Conservation (phyloP, 2,113 vertebrate species). For the Sinocyclocheilus anshuiensis region DNA sequence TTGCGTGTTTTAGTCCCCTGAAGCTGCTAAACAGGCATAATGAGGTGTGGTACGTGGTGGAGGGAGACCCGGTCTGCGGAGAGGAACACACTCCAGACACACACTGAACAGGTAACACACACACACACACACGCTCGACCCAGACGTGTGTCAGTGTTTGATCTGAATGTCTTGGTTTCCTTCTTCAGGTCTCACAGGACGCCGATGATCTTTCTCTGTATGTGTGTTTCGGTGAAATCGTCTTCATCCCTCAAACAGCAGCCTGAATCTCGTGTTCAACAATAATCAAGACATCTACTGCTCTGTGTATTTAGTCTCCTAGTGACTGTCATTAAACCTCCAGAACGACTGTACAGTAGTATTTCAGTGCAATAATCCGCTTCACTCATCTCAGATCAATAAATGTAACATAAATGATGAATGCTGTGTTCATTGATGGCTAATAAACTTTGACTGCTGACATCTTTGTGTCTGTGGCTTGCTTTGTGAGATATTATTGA, state of each 20-base stretch:
- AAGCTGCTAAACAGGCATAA: conserved; percentile 79
- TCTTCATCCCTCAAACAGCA: background rate
- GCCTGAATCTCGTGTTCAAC: background rate
- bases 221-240: too few species aligned
- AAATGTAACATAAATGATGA: too few species aligned
- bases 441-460: background rate
- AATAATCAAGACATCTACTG: background rate
- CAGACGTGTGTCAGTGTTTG: background rate
- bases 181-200: background rate
- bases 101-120: conserved; percentile 45
- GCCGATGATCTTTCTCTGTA: too few species aligned
- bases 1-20: conserved; percentile 66
- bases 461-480: background rate
- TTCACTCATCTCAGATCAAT: background rate
- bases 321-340: background rate
- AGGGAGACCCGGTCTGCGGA: conserved; percentile 70
- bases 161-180: background rate
- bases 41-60: conserved; percentile 78
- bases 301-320: background rate
- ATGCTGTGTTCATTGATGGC: background rate
- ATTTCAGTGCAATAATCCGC: background rate
- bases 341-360: background rate
- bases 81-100: conserved; percentile 32
- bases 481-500: background rate
- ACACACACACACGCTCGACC: background rate